Conservation (phyloP, 2,113 vertebrate genomes). For the Burhinus oedicnemus region DNA sequence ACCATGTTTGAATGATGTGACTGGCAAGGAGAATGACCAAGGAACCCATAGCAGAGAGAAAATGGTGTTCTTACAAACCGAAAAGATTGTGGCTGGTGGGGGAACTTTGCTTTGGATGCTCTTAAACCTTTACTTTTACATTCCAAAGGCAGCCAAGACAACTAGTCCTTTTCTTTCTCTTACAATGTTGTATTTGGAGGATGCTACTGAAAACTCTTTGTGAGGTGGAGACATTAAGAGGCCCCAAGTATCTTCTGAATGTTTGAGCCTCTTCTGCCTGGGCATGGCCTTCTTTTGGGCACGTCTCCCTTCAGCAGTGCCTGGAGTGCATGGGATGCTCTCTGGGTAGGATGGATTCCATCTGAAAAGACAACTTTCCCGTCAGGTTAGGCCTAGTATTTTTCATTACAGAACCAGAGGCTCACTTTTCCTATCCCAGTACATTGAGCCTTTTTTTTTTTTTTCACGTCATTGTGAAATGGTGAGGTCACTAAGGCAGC, state of each 20-base stretch:
- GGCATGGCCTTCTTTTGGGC: not conserved
- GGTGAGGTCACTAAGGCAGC: not conserved
- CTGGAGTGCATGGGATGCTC: not conserved
- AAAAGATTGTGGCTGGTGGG: not conserved
- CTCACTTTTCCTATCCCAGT: not conserved
- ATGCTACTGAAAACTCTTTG: not conserved
- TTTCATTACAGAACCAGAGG: not conserved
- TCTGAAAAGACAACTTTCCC: not conserved
- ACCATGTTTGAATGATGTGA: not conserved
- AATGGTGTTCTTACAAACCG: not conserved
- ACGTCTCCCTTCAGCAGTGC: not conserved
- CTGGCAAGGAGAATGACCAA: not conserved
- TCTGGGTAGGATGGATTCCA: not conserved
- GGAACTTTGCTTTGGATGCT: not conserved
- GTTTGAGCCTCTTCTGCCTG: not conserved
- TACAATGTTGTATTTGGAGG: not conserved
- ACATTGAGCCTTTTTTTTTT: not conserved
- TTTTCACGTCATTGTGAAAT: not conserved
- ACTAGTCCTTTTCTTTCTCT: not conserved
- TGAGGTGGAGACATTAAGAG: not conserved
- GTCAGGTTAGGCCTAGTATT: not conserved
- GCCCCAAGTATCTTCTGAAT: not conserved
- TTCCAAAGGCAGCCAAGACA: slow-evolving; percentile 19
- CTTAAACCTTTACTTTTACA: slow-evolving; percentile 11
- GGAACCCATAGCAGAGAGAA: not conserved